Evolutionary conservation across 2,797 vertebrate genomes (phyloP).

Genomic region (Diglossa cyanea): DNA sequence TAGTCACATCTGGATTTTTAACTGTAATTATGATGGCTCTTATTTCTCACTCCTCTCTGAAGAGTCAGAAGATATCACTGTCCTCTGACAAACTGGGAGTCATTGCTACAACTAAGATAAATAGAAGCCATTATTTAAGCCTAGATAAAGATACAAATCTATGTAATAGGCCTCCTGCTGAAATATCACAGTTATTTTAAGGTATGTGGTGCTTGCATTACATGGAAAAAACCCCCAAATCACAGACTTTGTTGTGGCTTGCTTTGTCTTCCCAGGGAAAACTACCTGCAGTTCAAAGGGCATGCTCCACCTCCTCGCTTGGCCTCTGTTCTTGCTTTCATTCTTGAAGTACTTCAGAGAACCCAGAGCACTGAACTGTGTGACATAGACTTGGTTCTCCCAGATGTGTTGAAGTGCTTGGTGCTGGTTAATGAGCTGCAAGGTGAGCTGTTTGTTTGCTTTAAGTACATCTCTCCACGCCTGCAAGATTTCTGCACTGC

Average conservation of each 20-base stretch:
- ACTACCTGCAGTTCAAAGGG: slow-evolving; percentile 89
- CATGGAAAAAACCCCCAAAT: background rate
- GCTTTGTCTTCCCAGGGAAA: slow-evolving; percentile 78
- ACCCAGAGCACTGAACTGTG: slow-evolving; percentile 76
- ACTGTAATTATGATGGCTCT: background rate
- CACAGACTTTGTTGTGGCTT: background rate
- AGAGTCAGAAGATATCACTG: background rate
- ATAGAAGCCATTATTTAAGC: slow-evolving; percentile 10
- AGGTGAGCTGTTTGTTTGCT: slow-evolving; percentile 75
- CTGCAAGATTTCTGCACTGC: background rate
- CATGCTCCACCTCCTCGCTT: slow-evolving; percentile 84
- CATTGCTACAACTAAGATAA: slow-evolving; percentile 8
- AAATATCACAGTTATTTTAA: slow-evolving; percentile 6
- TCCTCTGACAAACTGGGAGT: background rate
- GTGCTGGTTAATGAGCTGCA: slow-evolving; percentile 88
- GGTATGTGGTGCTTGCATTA: background rate
- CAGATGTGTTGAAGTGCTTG: slow-evolving; percentile 84
- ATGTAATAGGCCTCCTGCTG: background rate
- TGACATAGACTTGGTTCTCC: slow-evolving; percentile 80
- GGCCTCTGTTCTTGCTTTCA: slow-evolving; percentile 82
- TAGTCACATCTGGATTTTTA: background rate
- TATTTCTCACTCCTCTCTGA: background rate
- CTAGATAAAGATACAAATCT: slow-evolving; percentile 17
- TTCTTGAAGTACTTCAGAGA: slow-evolving; percentile 84
- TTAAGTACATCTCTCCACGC: background rate